Base-by-base conservation (phyloP, 2,888 invertebrate genomes). In the Lithophane socia region DNA sequence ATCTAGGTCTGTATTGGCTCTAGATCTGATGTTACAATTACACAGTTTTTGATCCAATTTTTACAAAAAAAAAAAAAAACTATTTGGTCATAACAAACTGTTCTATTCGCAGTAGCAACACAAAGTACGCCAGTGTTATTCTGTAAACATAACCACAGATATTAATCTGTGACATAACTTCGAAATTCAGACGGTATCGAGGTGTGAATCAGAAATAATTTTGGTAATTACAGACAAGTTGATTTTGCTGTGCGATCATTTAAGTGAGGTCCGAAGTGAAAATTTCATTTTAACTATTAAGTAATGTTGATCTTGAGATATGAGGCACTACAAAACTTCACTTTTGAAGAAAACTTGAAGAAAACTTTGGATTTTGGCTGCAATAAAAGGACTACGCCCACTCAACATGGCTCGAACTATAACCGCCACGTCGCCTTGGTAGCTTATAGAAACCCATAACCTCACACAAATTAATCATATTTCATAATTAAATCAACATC, bases 401-500 rank as follows among this genome's bases (percentile, higher is more conserved):
- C 42, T 12, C 16, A 24, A 60, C 16, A 42, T 1, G 13, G 4
- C 16, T 42, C 2, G 18, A 47, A 49, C 13, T 8, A 24, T n/a
- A 58, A 24, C 7, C 0, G 29, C 29, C 29, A 29, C 42, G 13
- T 10, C 16, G 49, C 0, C 16, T 49, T 16, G 13, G 9, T 21
- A 16, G 13, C 9, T 21, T 54, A 54, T 29, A 37, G 7, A 49
- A 52, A 60, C 12, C 24, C 0, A 54, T 66, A 66, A 54, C 13
- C 47, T 29, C 16, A 3, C 9, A 24, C 2, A n/a, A 29, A 29
- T 29, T 29, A 66, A 63, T 29, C 21, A 29, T 13, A 13, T 56
- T 69, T 47, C 47, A n/a, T 70, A 44, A 76, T 60, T 47, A 61
- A 68, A 47, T 67, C 42, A 68, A 68, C 78, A 70, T 73, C 49